A percentile compares a stretch with the other conserved stretches of the same genome.
These are phyloP conservation scores for Otocyon megalotis DNA, from an alignment of 2,113 vertebrate species.

Conservation along the genomic window DNA sequence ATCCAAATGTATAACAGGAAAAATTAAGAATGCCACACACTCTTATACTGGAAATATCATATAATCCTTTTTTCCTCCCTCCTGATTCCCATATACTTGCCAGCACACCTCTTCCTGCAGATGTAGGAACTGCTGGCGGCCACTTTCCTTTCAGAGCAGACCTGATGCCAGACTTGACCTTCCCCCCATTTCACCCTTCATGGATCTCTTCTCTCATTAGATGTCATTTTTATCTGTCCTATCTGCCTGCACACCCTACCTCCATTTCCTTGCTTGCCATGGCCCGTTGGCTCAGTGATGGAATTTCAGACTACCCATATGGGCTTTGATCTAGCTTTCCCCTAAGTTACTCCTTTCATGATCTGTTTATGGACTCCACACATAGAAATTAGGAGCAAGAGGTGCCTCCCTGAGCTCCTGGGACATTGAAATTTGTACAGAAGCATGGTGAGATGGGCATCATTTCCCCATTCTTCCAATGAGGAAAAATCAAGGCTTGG, in stretches of 20 bases:
- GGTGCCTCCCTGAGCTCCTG: neutral
- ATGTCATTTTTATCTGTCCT: neutral
- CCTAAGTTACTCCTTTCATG: neutral
- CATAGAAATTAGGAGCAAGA: neutral
- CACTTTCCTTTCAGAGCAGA: neutral
- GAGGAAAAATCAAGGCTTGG: slow-evolving; percentile 22
- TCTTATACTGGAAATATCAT: neutral
- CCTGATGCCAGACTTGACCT: neutral
- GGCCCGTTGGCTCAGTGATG: neutral
- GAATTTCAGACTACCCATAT: neutral
- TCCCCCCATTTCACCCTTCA: neutral
- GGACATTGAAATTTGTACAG: neutral
- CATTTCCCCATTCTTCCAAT: neutral
- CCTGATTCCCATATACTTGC: neutral
- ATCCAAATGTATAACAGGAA: neutral
- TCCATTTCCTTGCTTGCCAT: neutral
- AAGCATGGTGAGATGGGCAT: neutral
- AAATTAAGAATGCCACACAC: neutral
- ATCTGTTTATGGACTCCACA: neutral
- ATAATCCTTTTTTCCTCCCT: neutral
- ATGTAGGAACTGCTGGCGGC: neutral
- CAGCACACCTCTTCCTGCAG: neutral
- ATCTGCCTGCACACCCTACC: neutral
- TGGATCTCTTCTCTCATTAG: neutral
- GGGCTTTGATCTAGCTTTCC: neutral